Evolutionary conservation across 1,140 invertebrate genomes (phyloP).

Genomic region (Drosophila persimilis): DNA sequence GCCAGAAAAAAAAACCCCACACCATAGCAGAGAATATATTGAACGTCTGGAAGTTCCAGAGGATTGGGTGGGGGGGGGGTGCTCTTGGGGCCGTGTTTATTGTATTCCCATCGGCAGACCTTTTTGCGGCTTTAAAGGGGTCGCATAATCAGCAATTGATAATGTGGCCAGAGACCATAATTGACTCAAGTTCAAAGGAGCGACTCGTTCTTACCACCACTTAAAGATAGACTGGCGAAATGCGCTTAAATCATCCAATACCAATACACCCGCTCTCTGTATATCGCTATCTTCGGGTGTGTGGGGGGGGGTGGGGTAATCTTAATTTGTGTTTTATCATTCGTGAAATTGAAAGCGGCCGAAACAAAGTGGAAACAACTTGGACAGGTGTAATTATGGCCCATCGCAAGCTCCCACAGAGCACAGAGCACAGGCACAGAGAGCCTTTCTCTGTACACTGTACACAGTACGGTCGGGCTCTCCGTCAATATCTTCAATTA

Average conservation of each 20-base stretch:
- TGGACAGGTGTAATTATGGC: conserved; percentile 77
- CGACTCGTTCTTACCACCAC: neutral
- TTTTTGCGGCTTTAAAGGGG: conserved; percentile 66
- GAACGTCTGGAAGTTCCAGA: conserved; percentile 15
- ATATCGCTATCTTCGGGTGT: neutral
- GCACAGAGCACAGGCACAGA: no score
- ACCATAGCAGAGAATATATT: conserved; percentile 1
- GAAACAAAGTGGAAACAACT: conserved; percentile 60
- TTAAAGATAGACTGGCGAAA: conserved; percentile 2
- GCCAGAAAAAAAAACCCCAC: neutral
- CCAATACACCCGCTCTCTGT: no score
- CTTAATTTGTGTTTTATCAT: conserved; percentile 73
- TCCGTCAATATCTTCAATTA: conserved; percentile 71
- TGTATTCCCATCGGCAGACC: conserved; percentile 45
- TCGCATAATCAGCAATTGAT: conserved; percentile 67
- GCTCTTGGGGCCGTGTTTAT: conserved; percentile 26
- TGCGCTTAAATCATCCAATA: conserved; percentile 19
- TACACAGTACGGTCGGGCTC: conserved; percentile 8
- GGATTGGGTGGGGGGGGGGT: neutral
- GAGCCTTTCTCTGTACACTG: no score
- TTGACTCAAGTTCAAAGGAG: conserved; percentile 50
- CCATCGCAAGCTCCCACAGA: conserved; percentile 6
- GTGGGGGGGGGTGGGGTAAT: conserved; percentile 11
- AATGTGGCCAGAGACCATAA: conserved; percentile 49
- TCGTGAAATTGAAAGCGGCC: conserved; percentile 71